Evolutionary conservation across 2,113 vertebrate genomes (phyloP).

Genomic region (Leucoraja erinaceus): DNA sequence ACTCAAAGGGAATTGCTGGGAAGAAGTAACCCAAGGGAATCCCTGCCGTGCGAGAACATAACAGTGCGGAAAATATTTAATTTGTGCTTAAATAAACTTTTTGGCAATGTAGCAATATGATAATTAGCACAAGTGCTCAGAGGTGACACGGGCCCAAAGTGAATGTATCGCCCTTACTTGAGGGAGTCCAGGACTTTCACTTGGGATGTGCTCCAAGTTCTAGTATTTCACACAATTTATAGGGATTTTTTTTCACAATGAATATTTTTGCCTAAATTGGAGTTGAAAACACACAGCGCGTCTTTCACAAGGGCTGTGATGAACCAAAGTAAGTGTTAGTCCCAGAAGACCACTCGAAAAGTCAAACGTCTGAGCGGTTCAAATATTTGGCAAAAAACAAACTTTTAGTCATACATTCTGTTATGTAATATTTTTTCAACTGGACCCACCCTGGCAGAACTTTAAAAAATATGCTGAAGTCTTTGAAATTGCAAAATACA

Average conservation of each 20-base stretch:
- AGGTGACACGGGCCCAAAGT: not conserved
- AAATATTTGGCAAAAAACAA: not conserved
- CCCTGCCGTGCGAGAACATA: not conserved
- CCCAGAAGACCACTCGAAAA: constrained; percentile 1
- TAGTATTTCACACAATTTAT: constrained; percentile 11
- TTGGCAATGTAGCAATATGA: constrained; percentile 1
- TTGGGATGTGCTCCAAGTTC: not conserved
- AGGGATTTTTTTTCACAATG: not conserved
- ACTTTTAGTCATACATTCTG: not conserved
- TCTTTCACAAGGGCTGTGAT: not conserved
- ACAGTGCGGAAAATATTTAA: not conserved
- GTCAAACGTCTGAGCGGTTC: not conserved
- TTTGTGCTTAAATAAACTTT: not conserved
- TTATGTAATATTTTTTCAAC: not conserved
- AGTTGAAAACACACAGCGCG: not conserved
- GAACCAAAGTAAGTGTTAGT: not conserved
- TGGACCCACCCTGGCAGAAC: not conserved
- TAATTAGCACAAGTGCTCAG: not conserved
- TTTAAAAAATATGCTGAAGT: not conserved
- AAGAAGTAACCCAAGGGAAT: not conserved
- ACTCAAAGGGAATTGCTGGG: not conserved
- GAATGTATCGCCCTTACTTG: not conserved
- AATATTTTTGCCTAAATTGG: constrained; percentile 35
- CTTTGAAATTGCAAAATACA: not conserved
- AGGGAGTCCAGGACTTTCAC: constrained; percentile 12